Evolutionary conservation across 2,113 vertebrate species (phyloP), one percentile per base, ranked within the genome.

Genomic region (Thunnus maccoyii): DNA sequence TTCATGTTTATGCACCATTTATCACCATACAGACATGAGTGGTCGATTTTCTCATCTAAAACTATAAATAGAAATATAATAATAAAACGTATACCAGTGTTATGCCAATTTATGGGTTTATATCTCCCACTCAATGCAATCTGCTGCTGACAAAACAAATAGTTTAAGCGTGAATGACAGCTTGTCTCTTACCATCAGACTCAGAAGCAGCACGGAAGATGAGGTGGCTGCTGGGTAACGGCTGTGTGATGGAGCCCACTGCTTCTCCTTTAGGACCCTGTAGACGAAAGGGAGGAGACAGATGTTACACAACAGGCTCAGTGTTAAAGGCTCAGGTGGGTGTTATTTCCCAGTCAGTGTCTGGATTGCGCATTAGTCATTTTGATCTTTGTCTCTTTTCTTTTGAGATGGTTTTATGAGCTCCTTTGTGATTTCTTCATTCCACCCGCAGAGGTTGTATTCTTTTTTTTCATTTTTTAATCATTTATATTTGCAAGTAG

Each of bases 251-350:
- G 68, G 98, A 99, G 72, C 98, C 98, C 82, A 99, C 98, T 12
- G 97, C 96, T 95, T 99, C 98, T 36, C 98, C 98, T 95, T 99
- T 99, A 70, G 98, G 98, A 87, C 98, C 98, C 98, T 99, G 94
- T 27, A 2, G 30, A 62, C 51, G 46, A 82, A 55, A 56, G 14
- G n/a, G 13, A 50, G 14, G 16, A 25, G 71, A 57, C 16, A 18
- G 12, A 46, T 1, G 9, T 46, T 7, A 17, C 17, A 47, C 7
- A 44, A 13, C n/a, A n/a, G 0, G 17, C 36, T 44, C 10, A 58
- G 3, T 10, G 51, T 47, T 5, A 36, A 36, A 36, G 7, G 56
- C 55, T 75, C 46, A 65, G 55, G 11, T 36, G 17, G 15, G 14
- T 64, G n/a, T 57, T 56, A 8, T 10, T 62, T 27, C 36, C 27